These are phyloP conservation scores for Odocoileus virginianus DNA, from an alignment of 2,113 vertebrate genomes.

Conservation along the genomic window DNA sequence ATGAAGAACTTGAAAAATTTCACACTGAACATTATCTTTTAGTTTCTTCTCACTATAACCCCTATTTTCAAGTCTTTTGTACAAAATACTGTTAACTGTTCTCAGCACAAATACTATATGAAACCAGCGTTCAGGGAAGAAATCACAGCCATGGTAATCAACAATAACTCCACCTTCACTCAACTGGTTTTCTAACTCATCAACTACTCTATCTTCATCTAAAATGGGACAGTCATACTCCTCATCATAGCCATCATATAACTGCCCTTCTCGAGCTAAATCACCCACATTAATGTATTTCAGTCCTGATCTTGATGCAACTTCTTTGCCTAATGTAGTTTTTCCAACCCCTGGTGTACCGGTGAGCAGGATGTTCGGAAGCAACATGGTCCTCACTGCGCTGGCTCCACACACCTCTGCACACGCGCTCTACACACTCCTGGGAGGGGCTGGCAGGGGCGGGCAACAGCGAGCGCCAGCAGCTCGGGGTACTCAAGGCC, in stretches of 20 bases:
- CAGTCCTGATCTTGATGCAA: too few species aligned
- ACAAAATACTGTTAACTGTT: constrained; percentile 91
- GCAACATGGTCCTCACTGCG: constrained; percentile 74
- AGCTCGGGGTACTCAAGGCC: neutral
- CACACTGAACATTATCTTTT: constrained; percentile 95
- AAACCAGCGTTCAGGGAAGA: constrained; percentile 98
- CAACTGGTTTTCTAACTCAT: constrained; percentile 95
- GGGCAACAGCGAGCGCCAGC: neutral
- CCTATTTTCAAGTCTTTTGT: constrained; percentile 92
- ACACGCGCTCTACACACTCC: fast-evolving
- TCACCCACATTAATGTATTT: too few species aligned
- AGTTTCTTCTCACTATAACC: constrained; percentile 95
- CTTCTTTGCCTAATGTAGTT: too few species aligned
- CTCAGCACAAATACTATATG: constrained; percentile 94
- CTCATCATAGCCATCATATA: constrained; percentile 94
- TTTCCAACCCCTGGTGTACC: constrained; percentile 74
- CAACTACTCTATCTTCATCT: constrained; percentile 95
- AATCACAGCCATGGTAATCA: constrained; percentile 96
- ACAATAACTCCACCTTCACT: constrained; percentile 91
- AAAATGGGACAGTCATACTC: constrained; percentile 94
- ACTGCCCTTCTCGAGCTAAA: constrained; percentile 79
- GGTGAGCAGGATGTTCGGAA: constrained; percentile 90
- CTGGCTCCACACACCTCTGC: fast-evolving
- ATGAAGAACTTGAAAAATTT: constrained; percentile 97
- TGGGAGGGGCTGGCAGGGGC: neutral